Evolutionary conservation across 2,888 invertebrate species (phyloP).

Genomic region (Conchocele bisecta): DNA sequence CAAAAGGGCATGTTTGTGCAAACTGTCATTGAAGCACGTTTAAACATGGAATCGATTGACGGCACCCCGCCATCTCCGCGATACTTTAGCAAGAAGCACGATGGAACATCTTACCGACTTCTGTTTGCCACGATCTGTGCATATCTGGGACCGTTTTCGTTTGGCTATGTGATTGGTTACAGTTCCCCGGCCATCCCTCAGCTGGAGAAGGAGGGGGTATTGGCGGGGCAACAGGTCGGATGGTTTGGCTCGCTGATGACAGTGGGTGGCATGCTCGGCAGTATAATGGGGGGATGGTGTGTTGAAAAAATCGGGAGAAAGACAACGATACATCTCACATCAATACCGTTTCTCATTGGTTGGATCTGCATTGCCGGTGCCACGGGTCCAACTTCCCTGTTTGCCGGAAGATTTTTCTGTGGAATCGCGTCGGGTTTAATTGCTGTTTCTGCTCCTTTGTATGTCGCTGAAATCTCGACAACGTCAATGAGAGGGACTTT

Average conservation of each 20-base stretch:
- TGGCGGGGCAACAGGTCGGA: slow-evolving; percentile 57
- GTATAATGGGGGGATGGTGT: slow-evolving; percentile 88
- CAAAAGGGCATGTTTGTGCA: too few relatives aligned
- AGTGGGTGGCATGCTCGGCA: slow-evolving; percentile 86
- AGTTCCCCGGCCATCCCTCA: slow-evolving; percentile 81
- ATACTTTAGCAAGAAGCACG: slow-evolving; percentile 67
- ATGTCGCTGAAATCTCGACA: slow-evolving; percentile 96
- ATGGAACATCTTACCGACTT: slow-evolving; percentile 68
- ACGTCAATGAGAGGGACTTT: slow-evolving; percentile 95
- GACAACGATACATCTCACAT: slow-evolving; percentile 84
- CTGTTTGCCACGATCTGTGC: slow-evolving; percentile 67
- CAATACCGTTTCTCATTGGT: slow-evolving; percentile 88
- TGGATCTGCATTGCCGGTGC: slow-evolving; percentile 91
- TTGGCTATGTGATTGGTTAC: slow-evolving; percentile 81
- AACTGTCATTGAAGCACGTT: too few relatives aligned
- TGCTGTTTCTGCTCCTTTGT: slow-evolving; percentile 94
- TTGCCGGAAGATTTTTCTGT: slow-evolving; percentile 91
- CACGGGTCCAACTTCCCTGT: slow-evolving; percentile 83
- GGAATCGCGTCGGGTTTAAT: slow-evolving; percentile 90
- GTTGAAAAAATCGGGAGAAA: slow-evolving; percentile 89
- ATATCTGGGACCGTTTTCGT: slow-evolving; percentile 77
- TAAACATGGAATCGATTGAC: too few relatives aligned
- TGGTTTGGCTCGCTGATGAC: slow-evolving; percentile 81
- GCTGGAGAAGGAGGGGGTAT: slow-evolving; percentile 68
- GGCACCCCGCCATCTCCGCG: slow-evolving; percentile 37